phyloP scores from a whole-genome alignment of 2,888 invertebrate species.

The Drosophila aldrichi region DNA sequence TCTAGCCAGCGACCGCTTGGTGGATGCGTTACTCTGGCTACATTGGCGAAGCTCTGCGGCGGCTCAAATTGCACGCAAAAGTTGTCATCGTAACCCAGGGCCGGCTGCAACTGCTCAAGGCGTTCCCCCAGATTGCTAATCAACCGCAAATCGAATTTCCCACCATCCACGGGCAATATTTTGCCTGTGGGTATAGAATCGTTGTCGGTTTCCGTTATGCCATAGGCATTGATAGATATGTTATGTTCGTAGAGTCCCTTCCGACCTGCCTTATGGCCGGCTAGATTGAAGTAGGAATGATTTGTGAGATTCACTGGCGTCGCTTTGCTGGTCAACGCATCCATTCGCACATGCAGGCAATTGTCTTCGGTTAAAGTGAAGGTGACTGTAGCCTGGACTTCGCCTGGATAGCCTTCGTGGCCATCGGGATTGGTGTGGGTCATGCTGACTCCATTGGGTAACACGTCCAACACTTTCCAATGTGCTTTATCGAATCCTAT shows the following conservation, averaged over 20 bases:
- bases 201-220: slow-evolving; percentile 90
- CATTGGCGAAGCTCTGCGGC: slow-evolving; percentile 85
- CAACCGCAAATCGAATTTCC: slow-evolving; percentile 90
- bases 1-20: slow-evolving; percentile 91
- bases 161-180: slow-evolving; percentile 89
- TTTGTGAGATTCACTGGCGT: slow-evolving; percentile 95
- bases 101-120: slow-evolving; percentile 88
- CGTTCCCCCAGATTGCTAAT: slow-evolving; percentile 89
- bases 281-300: slow-evolving; percentile 96
- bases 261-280: slow-evolving; percentile 91
- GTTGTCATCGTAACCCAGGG: slow-evolving; percentile 93
- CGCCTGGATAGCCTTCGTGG: slow-evolving; percentile 96
- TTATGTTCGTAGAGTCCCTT: slow-evolving; percentile 89
- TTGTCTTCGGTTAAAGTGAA: slow-evolving; percentile 91
- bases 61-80: slow-evolving; percentile 88
- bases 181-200: slow-evolving; percentile 91
- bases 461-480: slow-evolving; percentile 86
- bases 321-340: slow-evolving; percentile 90
- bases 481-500: slow-evolving; percentile 93
- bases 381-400: slow-evolving; percentile 89
- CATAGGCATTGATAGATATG: slow-evolving; percentile 91
- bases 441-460: slow-evolving; percentile 87
- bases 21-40: slow-evolving; percentile 90
- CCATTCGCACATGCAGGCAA: slow-evolving; percentile 90
- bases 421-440: slow-evolving; percentile 91